Evolutionary conservation across 2,113 vertebrate genomes (phyloP).

Genomic region (Neolamprologus cancellatus): DNA sequence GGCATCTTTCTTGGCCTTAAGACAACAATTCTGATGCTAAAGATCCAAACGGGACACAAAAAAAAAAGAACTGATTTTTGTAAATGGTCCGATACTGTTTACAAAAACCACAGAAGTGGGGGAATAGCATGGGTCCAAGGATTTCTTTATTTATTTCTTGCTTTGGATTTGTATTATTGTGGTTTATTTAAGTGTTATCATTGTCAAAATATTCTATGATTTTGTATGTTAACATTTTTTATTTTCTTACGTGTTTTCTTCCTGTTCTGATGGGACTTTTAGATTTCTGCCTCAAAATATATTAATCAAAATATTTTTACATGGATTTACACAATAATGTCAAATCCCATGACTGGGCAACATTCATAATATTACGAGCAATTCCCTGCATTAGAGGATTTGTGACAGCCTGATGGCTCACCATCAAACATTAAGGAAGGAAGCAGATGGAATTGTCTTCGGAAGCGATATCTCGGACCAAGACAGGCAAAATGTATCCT

Average conservation of each 20-base stretch:
- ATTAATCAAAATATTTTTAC: not conserved
- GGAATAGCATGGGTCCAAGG: not conserved
- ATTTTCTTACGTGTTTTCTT: not conserved
- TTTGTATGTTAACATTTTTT: not conserved
- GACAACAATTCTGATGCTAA: no score
- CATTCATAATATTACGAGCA: not conserved
- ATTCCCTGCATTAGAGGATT: not conserved
- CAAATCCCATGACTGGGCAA: not conserved
- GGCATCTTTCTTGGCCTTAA: no score
- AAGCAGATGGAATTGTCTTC: not conserved
- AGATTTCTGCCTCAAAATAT: not conserved
- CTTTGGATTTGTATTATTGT: accelerated
- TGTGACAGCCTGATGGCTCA: not conserved
- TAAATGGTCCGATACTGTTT: not conserved
- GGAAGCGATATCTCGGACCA: not conserved
- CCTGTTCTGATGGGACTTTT: not conserved
- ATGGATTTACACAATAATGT: not conserved
- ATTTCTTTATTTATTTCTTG: not conserved
- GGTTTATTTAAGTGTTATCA: not conserved
- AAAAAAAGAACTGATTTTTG: not conserved
- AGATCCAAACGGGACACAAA: no score
- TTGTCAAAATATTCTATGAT: not conserved
- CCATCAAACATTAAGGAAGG: not conserved
- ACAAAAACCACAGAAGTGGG: not conserved
- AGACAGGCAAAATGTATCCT: not conserved